Evolutionary conservation across 2,888 invertebrate genomes (phyloP).

Genomic region (Xestia c-nigrum): DNA sequence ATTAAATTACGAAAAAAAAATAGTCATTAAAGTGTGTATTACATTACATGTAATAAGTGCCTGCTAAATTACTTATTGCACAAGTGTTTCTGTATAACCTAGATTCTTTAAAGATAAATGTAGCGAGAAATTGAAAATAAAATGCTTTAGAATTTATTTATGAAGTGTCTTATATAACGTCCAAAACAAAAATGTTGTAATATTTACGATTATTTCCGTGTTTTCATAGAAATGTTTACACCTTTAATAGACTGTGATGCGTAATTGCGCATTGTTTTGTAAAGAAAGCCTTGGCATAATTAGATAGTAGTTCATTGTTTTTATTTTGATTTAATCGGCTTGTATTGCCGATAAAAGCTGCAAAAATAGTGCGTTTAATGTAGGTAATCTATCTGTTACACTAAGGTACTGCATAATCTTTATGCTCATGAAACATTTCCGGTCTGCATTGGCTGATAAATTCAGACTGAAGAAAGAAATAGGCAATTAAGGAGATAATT

Average conservation of each 20-base stretch:
- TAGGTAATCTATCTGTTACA: background rate
- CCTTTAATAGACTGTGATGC: conserved; percentile 22
- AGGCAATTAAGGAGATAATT: background rate
- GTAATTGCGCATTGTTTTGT: conserved; percentile 35
- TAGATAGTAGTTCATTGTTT: conserved; percentile 34
- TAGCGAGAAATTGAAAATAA: conserved; percentile 47
- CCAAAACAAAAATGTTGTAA: conserved; percentile 24
- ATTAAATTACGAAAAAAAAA: conserved; percentile 4
- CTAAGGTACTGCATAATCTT: too few species aligned
- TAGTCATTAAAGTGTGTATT: conserved; percentile 35
- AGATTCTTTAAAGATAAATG: conserved; percentile 48
- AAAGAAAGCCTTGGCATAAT: conserved; percentile 55
- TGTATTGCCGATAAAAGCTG: conserved; percentile 12
- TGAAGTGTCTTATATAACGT: conserved; percentile 44
- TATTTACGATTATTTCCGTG: conserved; percentile 45
- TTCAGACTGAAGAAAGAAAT: background rate
- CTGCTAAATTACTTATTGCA: conserved; percentile 43
- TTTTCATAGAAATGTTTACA: conserved; percentile 35
- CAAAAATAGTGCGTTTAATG: background rate
- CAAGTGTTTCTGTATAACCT: conserved; percentile 48
- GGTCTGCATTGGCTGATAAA: background rate
- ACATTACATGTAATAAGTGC: conserved; percentile 17
- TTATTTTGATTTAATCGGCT: conserved; percentile 17
- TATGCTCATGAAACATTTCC: background rate
- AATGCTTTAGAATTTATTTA: conserved; percentile 30